Evolutionary conservation across 2,113 vertebrate species (phyloP), one percentile per base, ranked within the genome.

Genomic region (Pterocles orientalis): DNA sequence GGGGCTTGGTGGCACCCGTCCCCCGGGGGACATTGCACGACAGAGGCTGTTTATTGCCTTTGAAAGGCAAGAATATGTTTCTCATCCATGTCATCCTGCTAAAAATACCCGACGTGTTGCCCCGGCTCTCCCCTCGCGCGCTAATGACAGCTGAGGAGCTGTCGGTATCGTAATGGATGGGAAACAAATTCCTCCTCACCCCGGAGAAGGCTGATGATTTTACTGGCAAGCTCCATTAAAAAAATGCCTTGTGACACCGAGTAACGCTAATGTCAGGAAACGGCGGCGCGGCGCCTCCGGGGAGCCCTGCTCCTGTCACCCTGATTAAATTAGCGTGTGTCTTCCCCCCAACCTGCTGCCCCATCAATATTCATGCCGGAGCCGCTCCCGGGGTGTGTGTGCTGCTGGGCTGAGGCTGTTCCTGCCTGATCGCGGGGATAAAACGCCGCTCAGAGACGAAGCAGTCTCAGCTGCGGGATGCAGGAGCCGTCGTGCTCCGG

Each of bases 121-220:
- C 91, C 83, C 18, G 5, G 54, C 86, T 80, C 68, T 28, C 88
- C 90, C 84, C 88, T 66, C 28, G 39, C 13, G 76, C 4, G 17
- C 86, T 94, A 62, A 94, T 70, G 95, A 89, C 92, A 75, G 88
- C 91, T 54, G 92, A 92, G 72, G 65, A 86, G 94, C 64, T 82
- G 64, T 68, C 92, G 75, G 90, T 57, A 68, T 64, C 80, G 13
- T 88, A 94, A 91, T 31, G 65, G 92, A 88, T 66, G 88, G 84
- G 92, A 57, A 90, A 89, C 73, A 48, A 94, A 88, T 51, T 81
- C 86, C 76, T 71, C 82, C 4, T 39, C 14, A 28, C 88, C 83
- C 90, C n/a, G 36, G 94, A 92, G 94, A 78, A 45, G 68, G 70
- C 92, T 85, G 92, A 94, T 91, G 82, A 57, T 95, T 91, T 93